Evolutionary conservation across 2,797 vertebrate species (phyloP).

Genomic region (Muscicapa comitata): DNA sequence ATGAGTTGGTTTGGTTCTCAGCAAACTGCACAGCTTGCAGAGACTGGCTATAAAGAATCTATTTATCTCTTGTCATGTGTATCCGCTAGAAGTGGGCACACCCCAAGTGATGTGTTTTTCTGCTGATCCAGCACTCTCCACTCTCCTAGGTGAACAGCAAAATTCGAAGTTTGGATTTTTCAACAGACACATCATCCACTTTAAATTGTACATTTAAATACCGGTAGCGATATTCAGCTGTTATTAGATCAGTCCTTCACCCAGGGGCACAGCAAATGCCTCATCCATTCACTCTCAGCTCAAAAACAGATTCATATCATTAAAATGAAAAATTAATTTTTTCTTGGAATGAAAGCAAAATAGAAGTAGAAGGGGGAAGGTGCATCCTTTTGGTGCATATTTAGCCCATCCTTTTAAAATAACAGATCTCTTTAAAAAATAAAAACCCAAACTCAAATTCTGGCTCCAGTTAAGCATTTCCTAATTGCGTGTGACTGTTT

Average conservation of each 20-base stretch:
- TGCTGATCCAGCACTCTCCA: neutral
- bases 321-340: neutral
- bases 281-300: neutral
- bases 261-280: neutral
- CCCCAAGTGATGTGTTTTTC: neutral
- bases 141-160: neutral
- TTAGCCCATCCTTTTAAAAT: neutral
- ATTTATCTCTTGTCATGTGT: neutral
- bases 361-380: neutral
- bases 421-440: neutral
- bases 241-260: neutral
- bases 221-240: neutral
- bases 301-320: neutral
- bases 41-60: neutral
- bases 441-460: neutral
- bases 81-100: neutral
- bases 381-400: neutral
- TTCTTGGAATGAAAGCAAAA: neutral
- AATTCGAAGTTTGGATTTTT: neutral
- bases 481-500: constrained; percentile 30
- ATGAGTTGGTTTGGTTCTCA: neutral
- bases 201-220: neutral
- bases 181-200: neutral
- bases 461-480: constrained; percentile 7
- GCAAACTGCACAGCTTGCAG: neutral